phyloP scores from a whole-genome alignment of 2,888 invertebrate genomes.

The Hypsopygia costalis region DNA sequence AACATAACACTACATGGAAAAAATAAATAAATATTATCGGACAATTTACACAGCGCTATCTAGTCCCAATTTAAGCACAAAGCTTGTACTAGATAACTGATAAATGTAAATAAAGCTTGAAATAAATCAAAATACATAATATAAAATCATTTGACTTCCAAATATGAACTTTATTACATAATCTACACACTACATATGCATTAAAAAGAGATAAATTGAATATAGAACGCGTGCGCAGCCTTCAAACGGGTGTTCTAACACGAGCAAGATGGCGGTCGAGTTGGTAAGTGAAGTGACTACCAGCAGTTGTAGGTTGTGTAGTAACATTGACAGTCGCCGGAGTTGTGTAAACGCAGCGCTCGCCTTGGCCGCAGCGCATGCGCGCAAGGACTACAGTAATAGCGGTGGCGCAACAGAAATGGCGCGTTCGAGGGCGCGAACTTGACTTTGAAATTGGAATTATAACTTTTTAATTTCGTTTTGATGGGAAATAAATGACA shows the following conservation, averaged over 20 bases:
- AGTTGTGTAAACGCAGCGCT: slow-evolving; percentile 34
- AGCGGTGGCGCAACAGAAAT: slow-evolving; percentile 25
- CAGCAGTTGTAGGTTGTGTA: slow-evolving; percentile 34
- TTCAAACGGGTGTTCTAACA: slow-evolving; percentile 19
- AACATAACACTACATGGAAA: no score
- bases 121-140: no score
- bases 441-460: slow-evolving; percentile 29
- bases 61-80: no score
- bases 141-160: no score
- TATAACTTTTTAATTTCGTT: neutral
- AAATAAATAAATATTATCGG: no score
- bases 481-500: neutral
- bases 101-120: no score
- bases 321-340: slow-evolving; percentile 47
- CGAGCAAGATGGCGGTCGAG: slow-evolving; percentile 37
- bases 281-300: neutral
- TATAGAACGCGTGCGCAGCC: slow-evolving; percentile 15
- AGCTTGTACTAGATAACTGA: no score
- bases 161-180: neutral
- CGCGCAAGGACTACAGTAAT: slow-evolving; percentile 46
- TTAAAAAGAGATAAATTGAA: slow-evolving; percentile 7
- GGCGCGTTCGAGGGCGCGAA: slow-evolving; percentile 47
- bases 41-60: no score
- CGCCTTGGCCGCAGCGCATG: slow-evolving; percentile 41
- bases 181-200: no score